Evolutionary conservation across 2,888 invertebrate species (phyloP).

Genomic region (Scaptomyza polygonia): DNA sequence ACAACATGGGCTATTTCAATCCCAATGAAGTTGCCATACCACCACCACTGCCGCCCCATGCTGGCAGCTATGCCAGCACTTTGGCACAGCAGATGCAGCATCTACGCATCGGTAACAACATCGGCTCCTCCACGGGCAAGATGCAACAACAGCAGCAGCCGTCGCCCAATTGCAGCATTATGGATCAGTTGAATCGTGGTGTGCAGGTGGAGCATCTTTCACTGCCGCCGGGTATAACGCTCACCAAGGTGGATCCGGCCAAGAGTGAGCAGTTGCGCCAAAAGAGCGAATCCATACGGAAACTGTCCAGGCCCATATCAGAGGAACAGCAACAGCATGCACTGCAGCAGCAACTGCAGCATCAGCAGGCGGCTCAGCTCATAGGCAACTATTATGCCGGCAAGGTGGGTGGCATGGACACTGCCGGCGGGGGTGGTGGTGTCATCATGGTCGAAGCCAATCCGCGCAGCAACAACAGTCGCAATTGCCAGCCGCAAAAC

Average conservation of each 20-base stretch:
- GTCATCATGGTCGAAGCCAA: slow-evolving; percentile 84
- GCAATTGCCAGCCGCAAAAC: slow-evolving; percentile 38
- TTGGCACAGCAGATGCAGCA: slow-evolving; percentile 79
- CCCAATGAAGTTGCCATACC: slow-evolving; percentile 79
- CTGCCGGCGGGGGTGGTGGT: slow-evolving; percentile 70
- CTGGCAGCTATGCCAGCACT: slow-evolving; percentile 69
- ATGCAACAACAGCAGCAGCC: slow-evolving; percentile 31
- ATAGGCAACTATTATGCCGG: slow-evolving; percentile 57
- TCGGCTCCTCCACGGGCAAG: slow-evolving; percentile 22
- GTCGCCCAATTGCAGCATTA: slow-evolving; percentile 82
- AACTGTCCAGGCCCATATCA: slow-evolving; percentile 79
- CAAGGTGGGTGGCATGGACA: slow-evolving; percentile 69
- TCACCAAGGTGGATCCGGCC: slow-evolving; percentile 89
- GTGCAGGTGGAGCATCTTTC: slow-evolving; percentile 87
- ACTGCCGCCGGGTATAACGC: slow-evolving; percentile 92
- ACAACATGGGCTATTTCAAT: slow-evolving; percentile 82
- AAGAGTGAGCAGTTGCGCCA: slow-evolving; percentile 82
- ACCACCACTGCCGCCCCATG: slow-evolving; percentile 46
- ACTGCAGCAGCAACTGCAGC: slow-evolving; percentile 44
- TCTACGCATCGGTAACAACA: slow-evolving; percentile 59
- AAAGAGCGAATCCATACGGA: slow-evolving; percentile 83
- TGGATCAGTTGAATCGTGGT: slow-evolving; percentile 84
- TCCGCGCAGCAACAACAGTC: slow-evolving; percentile 58
- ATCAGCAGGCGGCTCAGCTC: slow-evolving; percentile 52
- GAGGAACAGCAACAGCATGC: slow-evolving; percentile 57